Percentiles rank a stretch among this genome's conserved stretches.
phyloP scores from a whole-genome alignment of 23 tunicate genomes.

The Aplidium turbinatum region DNA sequence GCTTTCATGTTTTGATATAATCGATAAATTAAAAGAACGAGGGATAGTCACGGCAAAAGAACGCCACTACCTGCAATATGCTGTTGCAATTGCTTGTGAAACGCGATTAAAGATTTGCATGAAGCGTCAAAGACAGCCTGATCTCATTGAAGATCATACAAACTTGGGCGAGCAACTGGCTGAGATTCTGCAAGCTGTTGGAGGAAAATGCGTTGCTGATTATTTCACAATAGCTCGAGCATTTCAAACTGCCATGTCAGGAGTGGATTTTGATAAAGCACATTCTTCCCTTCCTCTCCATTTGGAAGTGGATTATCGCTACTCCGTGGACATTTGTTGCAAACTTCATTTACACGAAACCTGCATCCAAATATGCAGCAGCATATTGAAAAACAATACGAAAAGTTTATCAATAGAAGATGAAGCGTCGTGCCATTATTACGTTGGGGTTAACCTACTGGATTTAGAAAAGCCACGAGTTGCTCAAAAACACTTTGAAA shows the following conservation, averaged over 20 bases:
- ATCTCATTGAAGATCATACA: slow-evolving; percentile 14
- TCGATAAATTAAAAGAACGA: slow-evolving; percentile 20
- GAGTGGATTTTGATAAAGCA: background rate
- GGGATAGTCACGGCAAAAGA: slow-evolving; percentile 18
- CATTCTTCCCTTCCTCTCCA: background rate
- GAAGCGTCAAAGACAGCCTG: slow-evolving; percentile 35
- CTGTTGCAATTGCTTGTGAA: slow-evolving; percentile 76
- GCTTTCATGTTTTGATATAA: slow-evolving; percentile 48
- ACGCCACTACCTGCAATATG: slow-evolving; percentile 39
- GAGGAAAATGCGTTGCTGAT: slow-evolving; percentile 22
- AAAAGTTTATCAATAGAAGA: background rate
- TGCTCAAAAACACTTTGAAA: slow-evolving; percentile 12
- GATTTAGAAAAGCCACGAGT: slow-evolving; percentile 9
- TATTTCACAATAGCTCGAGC: slow-evolving; percentile 31
- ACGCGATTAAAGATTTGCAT: slow-evolving; percentile 58
- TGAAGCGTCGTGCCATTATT: slow-evolving; percentile 12
- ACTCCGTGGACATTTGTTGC: slow-evolving; percentile 26
- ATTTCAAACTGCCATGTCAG: slow-evolving; percentile 11
- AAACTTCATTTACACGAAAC: slow-evolving; percentile 19
- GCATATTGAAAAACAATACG: background rate
- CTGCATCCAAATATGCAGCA: slow-evolving; percentile 16
- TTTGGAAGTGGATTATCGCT: slow-evolving; percentile 14
- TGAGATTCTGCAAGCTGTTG: slow-evolving; percentile 8
- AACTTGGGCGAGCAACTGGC: slow-evolving; percentile 1
- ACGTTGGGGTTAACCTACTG: background rate